These are phyloP conservation scores for Exaiptasia diaphana DNA, from an alignment of 64 coral and sea anemone genomes.

Conservation along the genomic window DNA sequence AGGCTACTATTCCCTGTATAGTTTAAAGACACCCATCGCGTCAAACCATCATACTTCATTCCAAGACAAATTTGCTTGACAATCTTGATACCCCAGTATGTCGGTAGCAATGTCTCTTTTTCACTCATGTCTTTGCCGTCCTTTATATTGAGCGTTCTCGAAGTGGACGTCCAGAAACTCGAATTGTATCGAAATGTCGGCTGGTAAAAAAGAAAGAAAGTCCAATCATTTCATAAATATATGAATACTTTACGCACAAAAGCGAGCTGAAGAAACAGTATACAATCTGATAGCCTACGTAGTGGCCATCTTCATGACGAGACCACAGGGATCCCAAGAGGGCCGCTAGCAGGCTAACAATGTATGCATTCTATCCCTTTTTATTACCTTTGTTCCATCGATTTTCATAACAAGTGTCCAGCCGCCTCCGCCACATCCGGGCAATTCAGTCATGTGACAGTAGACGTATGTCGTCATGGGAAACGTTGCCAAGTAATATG, in stretches of 20 bases:
- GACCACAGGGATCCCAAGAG: too few species aligned
- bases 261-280: background rate
- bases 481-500: background rate
- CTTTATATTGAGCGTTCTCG: background rate
- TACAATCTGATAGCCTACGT: background rate
- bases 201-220: background rate
- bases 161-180: conserved; percentile 3
- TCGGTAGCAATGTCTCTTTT: conserved; percentile 42
- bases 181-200: conserved; percentile 52
- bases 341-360: background rate
- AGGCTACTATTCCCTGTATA: background rate
- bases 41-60: conserved; percentile 5
- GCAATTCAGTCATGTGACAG: background rate
- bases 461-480: background rate
- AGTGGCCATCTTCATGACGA: background rate
- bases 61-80: conserved; percentile 45
- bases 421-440: conserved; percentile 7
- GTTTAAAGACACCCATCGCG: conserved; percentile 16
- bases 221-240: background rate
- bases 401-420: conserved; percentile 14
- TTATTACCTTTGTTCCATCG: background rate
- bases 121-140: background rate
- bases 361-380: too few species aligned
- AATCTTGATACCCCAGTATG: conserved; percentile 39
- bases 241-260: background rate